Conservation (phyloP, 2,888 invertebrate species). For the Tetrapedia diversipes region DNA sequence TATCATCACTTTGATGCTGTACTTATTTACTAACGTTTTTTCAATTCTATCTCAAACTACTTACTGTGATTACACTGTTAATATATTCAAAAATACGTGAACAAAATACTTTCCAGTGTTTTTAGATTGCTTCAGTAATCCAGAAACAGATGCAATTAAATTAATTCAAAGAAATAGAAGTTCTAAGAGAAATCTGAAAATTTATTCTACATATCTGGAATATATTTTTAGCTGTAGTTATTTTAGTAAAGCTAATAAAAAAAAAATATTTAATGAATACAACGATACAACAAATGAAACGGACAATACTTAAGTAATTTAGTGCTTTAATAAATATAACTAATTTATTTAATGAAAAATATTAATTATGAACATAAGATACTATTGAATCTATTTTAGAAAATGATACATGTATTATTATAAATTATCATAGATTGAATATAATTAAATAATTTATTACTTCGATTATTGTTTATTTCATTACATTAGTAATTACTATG, state of each 20-base stretch:
- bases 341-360: conserved; percentile 14
- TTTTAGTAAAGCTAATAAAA: too few species aligned
- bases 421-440: conserved; percentile 14
- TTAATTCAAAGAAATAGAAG: not conserved
- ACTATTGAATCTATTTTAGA: not conserved
- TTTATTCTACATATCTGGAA: too few species aligned
- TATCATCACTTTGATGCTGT: not conserved
- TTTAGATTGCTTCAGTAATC: not conserved
- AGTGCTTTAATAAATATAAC: conserved; percentile 8
- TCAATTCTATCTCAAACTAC: not conserved
- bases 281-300: conserved; percentile 2
- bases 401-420: not conserved
- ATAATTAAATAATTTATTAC: conserved; percentile 23
- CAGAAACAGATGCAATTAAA: not conserved
- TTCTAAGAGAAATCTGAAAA: not conserved
- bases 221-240: conserved; percentile 4
- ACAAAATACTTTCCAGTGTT: not conserved
- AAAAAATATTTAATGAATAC: conserved; percentile 3
- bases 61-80: not conserved
- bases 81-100: not conserved
- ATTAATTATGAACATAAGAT: conserved; percentile 11
- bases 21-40: not conserved
- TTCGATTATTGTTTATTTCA: conserved; percentile 6
- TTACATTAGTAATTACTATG: conserved; percentile 24
- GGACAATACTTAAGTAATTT: conserved; percentile 34